These are phyloP conservation scores for Holocentrus rufus DNA, from an alignment of 2,797 vertebrate species.

Conservation along the genomic window DNA sequence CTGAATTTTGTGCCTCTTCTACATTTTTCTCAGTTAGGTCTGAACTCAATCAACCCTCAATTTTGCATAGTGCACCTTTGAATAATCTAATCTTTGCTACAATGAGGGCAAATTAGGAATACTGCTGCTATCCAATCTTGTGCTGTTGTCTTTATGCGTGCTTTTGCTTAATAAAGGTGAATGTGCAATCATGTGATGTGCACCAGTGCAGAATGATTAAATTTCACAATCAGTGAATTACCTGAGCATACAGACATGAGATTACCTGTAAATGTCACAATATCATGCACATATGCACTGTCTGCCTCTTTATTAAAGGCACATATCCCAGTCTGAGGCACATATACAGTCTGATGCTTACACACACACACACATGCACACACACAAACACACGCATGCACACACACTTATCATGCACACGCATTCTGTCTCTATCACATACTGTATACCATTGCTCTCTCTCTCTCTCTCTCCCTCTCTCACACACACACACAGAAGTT, in stretches of 20 bases:
- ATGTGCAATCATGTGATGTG: slow-evolving; percentile 29
- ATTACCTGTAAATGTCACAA: slow-evolving; percentile 2
- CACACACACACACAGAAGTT: slow-evolving; percentile 42
- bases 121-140: slow-evolving; percentile 36
- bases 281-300: slow-evolving; percentile 1
- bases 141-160: slow-evolving; percentile 29
- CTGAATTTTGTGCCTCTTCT: too few relatives aligned
- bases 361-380: slow-evolving; percentile 8
- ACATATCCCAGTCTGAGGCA: neutral
- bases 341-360: neutral
- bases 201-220: slow-evolving; percentile 25
- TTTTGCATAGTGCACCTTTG: too few relatives aligned
- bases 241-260: slow-evolving; percentile 4
- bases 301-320: slow-evolving; percentile 1
- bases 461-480: neutral
- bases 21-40: too few relatives aligned
- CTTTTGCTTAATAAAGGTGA: slow-evolving; percentile 38
- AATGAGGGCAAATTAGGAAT: slow-evolving; percentile 13
- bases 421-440: slow-evolving; percentile 2
- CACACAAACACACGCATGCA: neutral
- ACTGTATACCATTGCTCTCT: neutral
- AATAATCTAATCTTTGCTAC: neutral
- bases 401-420: too few relatives aligned
- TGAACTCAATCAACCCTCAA: too few relatives aligned
- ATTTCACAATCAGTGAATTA: slow-evolving; percentile 14